phyloP scores from a whole-genome alignment of 2,113 vertebrate species.

The Burhinus oedicnemus region DNA sequence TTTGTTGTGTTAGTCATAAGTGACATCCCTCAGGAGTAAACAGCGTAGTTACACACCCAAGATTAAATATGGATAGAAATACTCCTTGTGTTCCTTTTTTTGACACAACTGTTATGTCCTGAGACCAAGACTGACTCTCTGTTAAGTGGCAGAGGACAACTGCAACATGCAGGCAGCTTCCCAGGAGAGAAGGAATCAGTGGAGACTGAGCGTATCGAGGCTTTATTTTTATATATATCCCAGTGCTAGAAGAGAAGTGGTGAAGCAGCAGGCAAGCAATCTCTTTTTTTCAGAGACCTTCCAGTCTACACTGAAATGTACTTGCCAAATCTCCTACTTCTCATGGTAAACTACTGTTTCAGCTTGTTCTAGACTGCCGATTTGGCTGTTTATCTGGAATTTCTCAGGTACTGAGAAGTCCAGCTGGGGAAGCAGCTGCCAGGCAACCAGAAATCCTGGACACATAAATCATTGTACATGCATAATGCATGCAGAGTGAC shows the following conservation, averaged over 20 bases:
- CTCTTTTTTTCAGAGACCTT: background rate
- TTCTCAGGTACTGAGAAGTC: background rate
- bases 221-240: background rate
- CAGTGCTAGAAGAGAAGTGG: background rate
- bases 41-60: background rate
- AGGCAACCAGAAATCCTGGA: background rate
- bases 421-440: background rate
- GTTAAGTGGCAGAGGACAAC: background rate
- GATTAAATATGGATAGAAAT: background rate
- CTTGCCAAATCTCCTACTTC: background rate
- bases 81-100: background rate
- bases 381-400: background rate
- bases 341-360: background rate
- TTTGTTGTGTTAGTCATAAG: background rate
- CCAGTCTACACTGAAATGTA: background rate
- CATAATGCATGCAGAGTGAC: background rate
- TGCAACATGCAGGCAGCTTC: background rate
- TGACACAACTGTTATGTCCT: background rate
- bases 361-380: background rate
- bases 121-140: background rate
- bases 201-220: background rate
- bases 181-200: background rate
- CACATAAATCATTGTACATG: background rate
- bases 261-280: background rate
- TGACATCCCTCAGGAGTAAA: background rate